These are phyloP conservation scores for Drosophila anceps DNA, from an alignment of 2,888 invertebrate genomes.

Conservation along the genomic window DNA sequence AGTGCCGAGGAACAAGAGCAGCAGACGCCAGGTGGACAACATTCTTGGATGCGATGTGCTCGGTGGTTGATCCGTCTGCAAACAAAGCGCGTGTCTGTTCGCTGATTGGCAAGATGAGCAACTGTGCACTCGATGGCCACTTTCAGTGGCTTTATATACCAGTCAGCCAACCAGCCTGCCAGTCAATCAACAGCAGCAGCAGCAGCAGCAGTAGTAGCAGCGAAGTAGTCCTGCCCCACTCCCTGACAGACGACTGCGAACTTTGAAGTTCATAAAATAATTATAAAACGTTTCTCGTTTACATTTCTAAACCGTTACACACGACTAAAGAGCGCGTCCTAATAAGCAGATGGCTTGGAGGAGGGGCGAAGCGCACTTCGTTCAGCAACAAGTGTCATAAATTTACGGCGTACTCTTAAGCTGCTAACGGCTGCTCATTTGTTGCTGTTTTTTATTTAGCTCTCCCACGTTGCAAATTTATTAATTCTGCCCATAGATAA, in stretches of 20 bases:
- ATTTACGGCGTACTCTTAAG: conserved; percentile 59
- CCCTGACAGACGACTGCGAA: conserved; percentile 34
- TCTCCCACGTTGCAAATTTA: conserved; percentile 60
- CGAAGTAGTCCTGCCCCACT: conserved; percentile 23
- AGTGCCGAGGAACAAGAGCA: conserved; percentile 54
- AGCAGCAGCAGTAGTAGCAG: conserved; percentile 5
- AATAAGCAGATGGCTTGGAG: conserved; percentile 61
- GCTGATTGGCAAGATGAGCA: conserved; percentile 54
- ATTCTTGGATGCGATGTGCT: conserved; percentile 24
- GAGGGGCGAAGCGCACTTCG: background rate
- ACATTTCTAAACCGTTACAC: conserved; percentile 82
- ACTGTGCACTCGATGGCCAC: conserved; percentile 54
- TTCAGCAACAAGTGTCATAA: conserved; percentile 81
- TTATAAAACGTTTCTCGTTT: conserved; percentile 77
- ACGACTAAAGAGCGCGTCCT: conserved; percentile 68
- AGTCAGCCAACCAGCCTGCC: background rate
- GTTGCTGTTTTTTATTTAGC: conserved; percentile 25
- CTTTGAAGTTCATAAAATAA: conserved; percentile 81
- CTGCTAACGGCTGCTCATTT: conserved; percentile 58
- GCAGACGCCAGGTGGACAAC: conserved; percentile 56
- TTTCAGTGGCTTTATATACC: conserved; percentile 56
- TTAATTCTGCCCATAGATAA: conserved; percentile 75
- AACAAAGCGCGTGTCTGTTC: conserved; percentile 22
- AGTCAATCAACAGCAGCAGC: no score
- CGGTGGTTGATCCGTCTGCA: conserved; percentile 3